phyloP scores from a whole-genome alignment of 2,888 invertebrate species.

The Teleogryllus oceanicus region DNA sequence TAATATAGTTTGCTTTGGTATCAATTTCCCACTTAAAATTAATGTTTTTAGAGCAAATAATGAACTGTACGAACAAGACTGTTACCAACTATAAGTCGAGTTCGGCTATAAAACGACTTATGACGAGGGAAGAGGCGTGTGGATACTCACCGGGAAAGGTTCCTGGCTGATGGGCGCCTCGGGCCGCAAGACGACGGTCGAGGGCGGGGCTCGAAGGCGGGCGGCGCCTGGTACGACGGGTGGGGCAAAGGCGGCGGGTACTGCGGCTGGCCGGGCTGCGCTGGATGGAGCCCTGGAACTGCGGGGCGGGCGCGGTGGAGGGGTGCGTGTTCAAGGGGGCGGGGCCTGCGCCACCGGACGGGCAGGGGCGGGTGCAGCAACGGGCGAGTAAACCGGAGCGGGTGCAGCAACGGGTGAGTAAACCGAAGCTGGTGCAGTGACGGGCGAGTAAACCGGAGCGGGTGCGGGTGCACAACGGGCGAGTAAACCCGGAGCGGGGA shows the following conservation, averaged over 20 bases:
- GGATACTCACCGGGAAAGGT: slow-evolving; percentile 57
- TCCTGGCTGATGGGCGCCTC: slow-evolving; percentile 71
- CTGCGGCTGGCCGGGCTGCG: slow-evolving; percentile 20
- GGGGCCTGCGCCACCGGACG: too few species aligned
- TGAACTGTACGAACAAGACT: too few species aligned
- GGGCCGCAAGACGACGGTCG: slow-evolving; percentile 68
- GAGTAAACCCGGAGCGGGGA: slow-evolving; percentile 57
- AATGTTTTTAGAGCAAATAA: too few species aligned
- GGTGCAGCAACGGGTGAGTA: slow-evolving; percentile 36
- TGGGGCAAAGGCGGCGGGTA: slow-evolving; percentile 32
- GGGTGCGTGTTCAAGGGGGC: too few species aligned
- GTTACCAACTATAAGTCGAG: too few species aligned
- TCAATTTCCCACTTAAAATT: too few species aligned
- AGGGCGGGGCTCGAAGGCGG: slow-evolving; percentile 58
- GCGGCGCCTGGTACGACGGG: slow-evolving; percentile 37
- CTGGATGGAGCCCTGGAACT: background rate
- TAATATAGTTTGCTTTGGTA: too few species aligned
- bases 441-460: background rate
- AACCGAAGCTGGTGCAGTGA: slow-evolving; percentile 27
- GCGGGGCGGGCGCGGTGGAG: too few species aligned
- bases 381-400: slow-evolving; percentile 51
- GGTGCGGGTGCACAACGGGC: background rate
- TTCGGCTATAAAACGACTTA: too few species aligned
- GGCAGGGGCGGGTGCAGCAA: slow-evolving; percentile 18
- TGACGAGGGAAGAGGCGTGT: background rate